phyloP scores from a whole-genome alignment of 2,797 vertebrate genomes.

The Erethizon dorsatum region DNA sequence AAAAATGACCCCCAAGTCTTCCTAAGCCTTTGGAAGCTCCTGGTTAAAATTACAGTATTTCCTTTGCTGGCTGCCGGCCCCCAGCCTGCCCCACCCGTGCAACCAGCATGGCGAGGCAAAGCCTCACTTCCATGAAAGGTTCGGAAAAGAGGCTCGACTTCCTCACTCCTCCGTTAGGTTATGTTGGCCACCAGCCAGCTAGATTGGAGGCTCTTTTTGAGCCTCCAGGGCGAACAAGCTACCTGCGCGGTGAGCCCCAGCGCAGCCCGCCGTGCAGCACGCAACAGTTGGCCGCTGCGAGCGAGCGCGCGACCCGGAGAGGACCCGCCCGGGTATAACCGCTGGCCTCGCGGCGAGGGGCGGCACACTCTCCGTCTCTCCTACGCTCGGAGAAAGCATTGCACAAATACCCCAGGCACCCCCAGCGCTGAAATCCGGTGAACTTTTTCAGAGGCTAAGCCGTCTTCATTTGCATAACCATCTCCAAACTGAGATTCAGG shows the following conservation, averaged over 20 bases:
- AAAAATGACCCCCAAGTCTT: conserved; percentile 75
- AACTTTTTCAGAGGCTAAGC: conserved; percentile 85
- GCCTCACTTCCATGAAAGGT: conserved; percentile 82
- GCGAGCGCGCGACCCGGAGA: background rate
- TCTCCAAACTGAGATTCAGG: conserved; percentile 84
- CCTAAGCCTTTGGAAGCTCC: conserved; percentile 74
- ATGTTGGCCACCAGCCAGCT: conserved; percentile 68
- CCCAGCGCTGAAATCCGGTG: conserved; percentile 65
- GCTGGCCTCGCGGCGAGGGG: background rate
- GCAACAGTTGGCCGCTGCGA: conserved; percentile 75
- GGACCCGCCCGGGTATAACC: background rate
- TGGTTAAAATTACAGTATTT: conserved; percentile 80
- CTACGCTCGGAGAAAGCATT: background rate
- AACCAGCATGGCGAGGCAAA: conserved; percentile 59
- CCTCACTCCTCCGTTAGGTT: conserved; percentile 65
- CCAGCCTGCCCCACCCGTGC: conserved; percentile 63
- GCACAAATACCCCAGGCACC: conserved; percentile 63
- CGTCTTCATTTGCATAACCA: conserved; percentile 88
- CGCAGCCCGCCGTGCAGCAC: background rate
- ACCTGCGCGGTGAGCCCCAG: conserved; percentile 62
- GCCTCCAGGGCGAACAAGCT: conserved; percentile 52
- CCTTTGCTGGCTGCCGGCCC: conserved; percentile 69
- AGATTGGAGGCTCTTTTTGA: conserved; percentile 42
- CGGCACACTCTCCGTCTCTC: background rate
- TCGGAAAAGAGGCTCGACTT: conserved; percentile 72